Percentiles rank a stretch among this genome's conserved stretches.
Evolutionary conservation across 2,888 invertebrate species (phyloP).

Genomic region (Agrotis puta): DNA sequence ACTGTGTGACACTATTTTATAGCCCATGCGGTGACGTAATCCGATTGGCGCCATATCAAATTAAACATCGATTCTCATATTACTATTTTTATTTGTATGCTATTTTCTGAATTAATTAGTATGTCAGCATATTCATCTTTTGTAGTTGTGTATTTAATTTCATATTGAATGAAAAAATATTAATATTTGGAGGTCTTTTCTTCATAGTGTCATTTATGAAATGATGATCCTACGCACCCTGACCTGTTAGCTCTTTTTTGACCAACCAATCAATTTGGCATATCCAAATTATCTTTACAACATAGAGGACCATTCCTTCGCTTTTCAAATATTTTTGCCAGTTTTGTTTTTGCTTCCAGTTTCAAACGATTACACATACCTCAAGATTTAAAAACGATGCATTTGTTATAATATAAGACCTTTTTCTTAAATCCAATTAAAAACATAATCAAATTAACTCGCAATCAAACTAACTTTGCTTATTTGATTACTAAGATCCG

Average conservation of each 20-base stretch:
- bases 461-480: background rate
- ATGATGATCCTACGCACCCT: background rate
- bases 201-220: background rate
- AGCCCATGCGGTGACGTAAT: constrained; percentile 20
- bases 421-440: background rate
- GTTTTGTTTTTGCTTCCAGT: background rate
- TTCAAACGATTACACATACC: background rate
- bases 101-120: background rate
- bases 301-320: too few species aligned
- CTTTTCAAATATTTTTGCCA: too few species aligned
- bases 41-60: constrained; percentile 41
- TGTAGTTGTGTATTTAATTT: background rate
- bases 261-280: background rate
- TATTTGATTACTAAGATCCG: constrained; percentile 35
- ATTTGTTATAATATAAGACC: background rate
- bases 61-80: constrained; percentile 20
- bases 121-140: background rate
- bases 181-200: background rate
- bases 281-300: background rate
- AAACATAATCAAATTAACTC: background rate
- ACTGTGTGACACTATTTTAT: constrained; percentile 16
- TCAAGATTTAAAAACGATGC: background rate
- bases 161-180: background rate
- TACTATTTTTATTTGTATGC: constrained; percentile 3
- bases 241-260: background rate